Evolutionary conservation across 2,888 invertebrate genomes (phyloP).

Genomic region (Prosapia bicincta): DNA sequence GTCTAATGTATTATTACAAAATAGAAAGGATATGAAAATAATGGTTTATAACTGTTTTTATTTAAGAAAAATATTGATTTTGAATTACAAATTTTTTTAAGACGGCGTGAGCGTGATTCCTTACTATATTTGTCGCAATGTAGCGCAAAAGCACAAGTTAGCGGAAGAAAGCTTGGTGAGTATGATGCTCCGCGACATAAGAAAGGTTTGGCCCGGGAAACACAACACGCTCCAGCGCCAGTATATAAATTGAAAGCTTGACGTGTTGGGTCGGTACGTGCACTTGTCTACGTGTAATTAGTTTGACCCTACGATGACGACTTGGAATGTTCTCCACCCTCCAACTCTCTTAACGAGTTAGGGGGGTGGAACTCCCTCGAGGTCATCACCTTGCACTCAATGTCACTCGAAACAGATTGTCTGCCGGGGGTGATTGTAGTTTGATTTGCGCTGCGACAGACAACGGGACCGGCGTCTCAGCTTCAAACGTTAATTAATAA

Average conservation of each 20-base stretch:
- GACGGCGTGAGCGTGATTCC: too few species aligned
- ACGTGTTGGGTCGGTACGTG: not conserved
- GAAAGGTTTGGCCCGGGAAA: not conserved
- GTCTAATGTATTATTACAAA: too few species aligned
- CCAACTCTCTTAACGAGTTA: not conserved
- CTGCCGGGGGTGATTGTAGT: not conserved
- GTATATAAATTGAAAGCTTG: not conserved
- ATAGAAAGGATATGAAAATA: too few species aligned
- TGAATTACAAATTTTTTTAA: too few species aligned
- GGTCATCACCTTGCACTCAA: not conserved
- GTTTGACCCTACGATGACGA: not conserved
- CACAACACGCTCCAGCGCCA: not conserved
- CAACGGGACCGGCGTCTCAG: not conserved
- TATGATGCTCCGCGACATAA: not conserved
- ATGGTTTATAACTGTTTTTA: too few species aligned
- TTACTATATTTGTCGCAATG: too few species aligned
- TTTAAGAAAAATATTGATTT: too few species aligned
- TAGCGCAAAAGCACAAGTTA: too few species aligned
- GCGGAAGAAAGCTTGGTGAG: too few species aligned
- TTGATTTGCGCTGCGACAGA: not conserved
- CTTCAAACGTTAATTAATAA: too few species aligned
- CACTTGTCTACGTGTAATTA: not conserved
- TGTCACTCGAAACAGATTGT: not conserved
- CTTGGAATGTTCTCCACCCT: not conserved
- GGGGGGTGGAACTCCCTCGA: not conserved